Base-by-base conservation (phyloP, 1,140 invertebrate genomes). In the Anoplolepis gracilipes region DNA sequence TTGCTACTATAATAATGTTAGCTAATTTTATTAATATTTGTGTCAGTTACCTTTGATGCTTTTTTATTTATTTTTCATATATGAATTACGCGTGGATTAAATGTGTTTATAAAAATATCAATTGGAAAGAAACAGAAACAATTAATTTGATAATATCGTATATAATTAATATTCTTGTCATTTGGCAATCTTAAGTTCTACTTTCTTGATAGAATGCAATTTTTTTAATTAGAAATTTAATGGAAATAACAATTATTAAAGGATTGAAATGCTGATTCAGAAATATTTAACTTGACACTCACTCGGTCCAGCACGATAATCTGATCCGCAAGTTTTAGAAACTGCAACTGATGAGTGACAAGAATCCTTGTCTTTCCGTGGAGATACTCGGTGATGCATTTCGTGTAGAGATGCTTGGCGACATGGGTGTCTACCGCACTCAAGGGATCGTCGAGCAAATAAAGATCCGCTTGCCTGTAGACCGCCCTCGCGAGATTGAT, bases 281-380 rank as follows among this genome's bases (percentile, higher is more conserved):
- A 53, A 53, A n/a, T n/a, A 28, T 28, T 67, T 11, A 16, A 42
- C 8, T 19, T 6, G 8, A n/a, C 64, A 89, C 93, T 95, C 93
- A 97, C 97, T 90, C 97, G 96, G 91, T 98, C 97, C 19, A 98
- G 90, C 19, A 98, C 96, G 6, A 98, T 94, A 87, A 99, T 98
- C 78, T 96, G 95, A 91, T 98, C 96, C 0, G 97, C 97, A 61
- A 96, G 95, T 89, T 96, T 96, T 0, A 99, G 93, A 91, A 97
- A 98, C 85, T 98, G 98, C 39, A 98, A 93, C 90, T 98, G 98
- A 95, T 98, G 98, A 3, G 98, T 98, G 1, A 98, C 97, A 7
- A 98, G 95, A 79, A 98, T 96, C 16, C 97, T 94, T 0, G 97
- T 97, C 86, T 97, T 97, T 89, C 94, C 92, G 90, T 93, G 69